A percentile compares a stretch with the other conserved stretches of the same genome.
phyloP scores from a whole-genome alignment of 2,888 invertebrate genomes.

The Arctia plantaginis region DNA sequence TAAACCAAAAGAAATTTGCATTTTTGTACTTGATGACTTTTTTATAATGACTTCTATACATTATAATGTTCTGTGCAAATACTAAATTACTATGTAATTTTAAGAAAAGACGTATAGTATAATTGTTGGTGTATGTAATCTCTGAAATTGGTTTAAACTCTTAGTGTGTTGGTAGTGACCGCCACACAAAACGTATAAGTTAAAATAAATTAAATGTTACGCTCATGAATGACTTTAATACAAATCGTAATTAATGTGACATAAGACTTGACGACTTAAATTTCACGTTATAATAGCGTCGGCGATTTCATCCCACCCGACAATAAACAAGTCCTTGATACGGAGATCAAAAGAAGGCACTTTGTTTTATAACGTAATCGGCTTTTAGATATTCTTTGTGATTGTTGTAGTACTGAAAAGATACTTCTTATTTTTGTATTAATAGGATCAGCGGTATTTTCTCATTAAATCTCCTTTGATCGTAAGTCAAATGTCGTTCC shows the following conservation, averaged over 20 bases:
- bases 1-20: neutral
- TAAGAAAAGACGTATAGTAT: neutral
- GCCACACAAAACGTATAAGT: neutral
- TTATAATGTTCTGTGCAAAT: neutral
- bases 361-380: constrained; percentile 17
- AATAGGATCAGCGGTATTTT: neutral
- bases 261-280: constrained; percentile 8
- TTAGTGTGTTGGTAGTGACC: neutral
- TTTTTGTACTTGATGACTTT: neutral
- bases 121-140: neutral
- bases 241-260: constrained; percentile 25
- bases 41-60: neutral
- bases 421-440: neutral
- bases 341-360: constrained; percentile 4
- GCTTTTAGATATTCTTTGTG: neutral
- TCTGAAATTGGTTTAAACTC: no score
- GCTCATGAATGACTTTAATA: neutral
- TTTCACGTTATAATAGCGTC: neutral
- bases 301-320: constrained; percentile 9
- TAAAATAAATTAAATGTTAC: constrained; percentile 13
- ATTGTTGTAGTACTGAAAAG: neutral
- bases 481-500: neutral
- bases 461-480: neutral
- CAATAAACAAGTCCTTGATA: constrained; percentile 9
- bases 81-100: neutral